Evolutionary conservation across 2,113 vertebrate genomes (phyloP).

Genomic region (Microcebus lehilahytsara): DNA sequence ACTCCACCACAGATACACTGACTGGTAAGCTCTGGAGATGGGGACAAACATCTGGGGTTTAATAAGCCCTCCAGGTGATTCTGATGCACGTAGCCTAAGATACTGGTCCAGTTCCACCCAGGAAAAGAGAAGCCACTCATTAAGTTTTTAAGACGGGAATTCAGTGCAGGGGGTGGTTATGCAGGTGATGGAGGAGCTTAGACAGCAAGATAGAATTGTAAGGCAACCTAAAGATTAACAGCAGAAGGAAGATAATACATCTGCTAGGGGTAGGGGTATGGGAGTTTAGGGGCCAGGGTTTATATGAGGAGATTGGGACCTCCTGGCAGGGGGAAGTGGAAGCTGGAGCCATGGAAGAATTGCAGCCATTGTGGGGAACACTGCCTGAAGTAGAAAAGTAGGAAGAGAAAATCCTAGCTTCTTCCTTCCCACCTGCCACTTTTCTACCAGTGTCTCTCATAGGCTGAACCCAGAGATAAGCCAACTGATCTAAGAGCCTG

Average conservation of each 20-base stretch:
- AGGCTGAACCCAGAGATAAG: background rate
- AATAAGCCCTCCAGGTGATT: background rate
- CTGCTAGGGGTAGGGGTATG: background rate
- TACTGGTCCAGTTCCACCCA: background rate
- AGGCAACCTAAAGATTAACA: background rate
- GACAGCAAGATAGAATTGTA: background rate
- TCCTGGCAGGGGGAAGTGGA: background rate
- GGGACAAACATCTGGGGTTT: background rate
- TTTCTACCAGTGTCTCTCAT: background rate
- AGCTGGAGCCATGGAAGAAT: background rate
- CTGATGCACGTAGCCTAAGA: background rate
- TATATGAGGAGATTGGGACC: background rate
- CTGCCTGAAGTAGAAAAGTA: background rate
- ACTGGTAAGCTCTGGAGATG: background rate
- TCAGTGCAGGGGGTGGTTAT: background rate
- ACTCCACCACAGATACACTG: background rate
- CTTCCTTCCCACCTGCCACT: background rate
- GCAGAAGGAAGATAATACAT: background rate
- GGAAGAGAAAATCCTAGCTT: background rate
- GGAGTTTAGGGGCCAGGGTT: background rate
- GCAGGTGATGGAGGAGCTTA: background rate
- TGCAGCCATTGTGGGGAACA: background rate
- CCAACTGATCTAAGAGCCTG: background rate
- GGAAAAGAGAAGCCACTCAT: background rate
- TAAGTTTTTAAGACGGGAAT: constrained; percentile 4